phyloP scores from a whole-genome alignment of 2,888 invertebrate genomes.

The Anthophora plumipes region DNA sequence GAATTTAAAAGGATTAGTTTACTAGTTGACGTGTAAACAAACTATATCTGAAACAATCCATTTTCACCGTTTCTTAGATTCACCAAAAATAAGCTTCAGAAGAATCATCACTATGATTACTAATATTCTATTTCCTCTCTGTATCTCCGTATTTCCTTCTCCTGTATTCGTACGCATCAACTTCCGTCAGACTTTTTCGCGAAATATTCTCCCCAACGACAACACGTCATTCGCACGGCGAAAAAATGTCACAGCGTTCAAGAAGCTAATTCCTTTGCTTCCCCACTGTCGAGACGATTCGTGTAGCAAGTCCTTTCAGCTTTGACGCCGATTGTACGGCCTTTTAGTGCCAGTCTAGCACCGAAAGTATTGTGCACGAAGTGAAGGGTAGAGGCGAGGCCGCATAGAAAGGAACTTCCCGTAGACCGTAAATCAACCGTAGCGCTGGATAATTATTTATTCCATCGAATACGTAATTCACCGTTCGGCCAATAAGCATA shows the following conservation, averaged over 20 bases:
- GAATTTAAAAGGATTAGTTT: no score
- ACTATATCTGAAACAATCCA: no score
- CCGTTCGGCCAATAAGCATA: constrained; percentile 29
- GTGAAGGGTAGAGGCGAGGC: constrained; percentile 75
- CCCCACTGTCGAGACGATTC: background rate
- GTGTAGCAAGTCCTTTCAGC: constrained; percentile 36
- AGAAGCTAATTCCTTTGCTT: background rate
- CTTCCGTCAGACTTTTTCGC: background rate
- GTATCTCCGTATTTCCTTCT: background rate
- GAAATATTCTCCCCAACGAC: background rate
- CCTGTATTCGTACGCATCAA: background rate
- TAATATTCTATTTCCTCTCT: no score
- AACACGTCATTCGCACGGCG: background rate
- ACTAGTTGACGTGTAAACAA: no score
- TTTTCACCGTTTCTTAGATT: no score
- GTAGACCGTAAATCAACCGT: constrained; percentile 73
- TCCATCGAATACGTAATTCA: constrained; percentile 63
- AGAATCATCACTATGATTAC: background rate
- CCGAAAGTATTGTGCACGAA: constrained; percentile 70
- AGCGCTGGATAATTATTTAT: constrained; percentile 76
- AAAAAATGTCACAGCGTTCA: background rate
- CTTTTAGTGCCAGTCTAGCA: constrained; percentile 29
- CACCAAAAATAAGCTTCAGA: no score
- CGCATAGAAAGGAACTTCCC: constrained; percentile 76
- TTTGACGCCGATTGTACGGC: constrained; percentile 43